Evolutionary conservation across 1,140 invertebrate species (phyloP), one percentile per base, ranked within the genome.

Genomic region (Leptinotarsa defecta): DNA sequence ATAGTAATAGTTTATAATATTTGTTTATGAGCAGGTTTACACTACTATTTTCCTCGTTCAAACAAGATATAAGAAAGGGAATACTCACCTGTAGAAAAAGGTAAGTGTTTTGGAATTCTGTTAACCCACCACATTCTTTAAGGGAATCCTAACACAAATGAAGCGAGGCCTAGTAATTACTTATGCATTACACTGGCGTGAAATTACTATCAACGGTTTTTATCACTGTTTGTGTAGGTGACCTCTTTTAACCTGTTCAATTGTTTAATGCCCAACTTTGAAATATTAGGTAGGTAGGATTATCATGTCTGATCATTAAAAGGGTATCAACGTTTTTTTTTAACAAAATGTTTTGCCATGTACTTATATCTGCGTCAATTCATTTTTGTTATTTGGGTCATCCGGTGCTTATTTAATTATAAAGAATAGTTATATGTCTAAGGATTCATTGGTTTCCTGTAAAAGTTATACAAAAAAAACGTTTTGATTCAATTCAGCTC

Each of bases 71-170:
- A 49, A 68, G 5, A 27, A 71, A 62, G 57, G 71, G 63, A 73
- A 75, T 69, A 71, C 70, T 81, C 77, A 83, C 84, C 83, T 80
- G 77, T 78, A 62, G 81, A 68, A 71, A 81, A 68, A 74, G 84
- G 84, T 78, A 85, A 80, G 76, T 84, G 82, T 68, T 78, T 74
- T 13, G 76, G 74, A 62, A 74, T 69, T 48, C 73, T 77, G 13
- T 75, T 76, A 68, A 76, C 79, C 77, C 80, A 78, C 77, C 76
- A 79, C 80, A 81, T 82, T 15, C 13, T 73, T 57, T 8, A 57
- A n/a, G n/a, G 5, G 15, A 57, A 57, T 19, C n/a, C 6, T 57
- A 57, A 57, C 52, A 57, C 52, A 57, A 15, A 6, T 15, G 15
- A 57, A 17, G 15, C 15, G 0, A 57, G 6, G 17, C 34, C 8